Base-by-base conservation (phyloP, 2,888 invertebrate species). In the Sesia bembeciformis region DNA sequence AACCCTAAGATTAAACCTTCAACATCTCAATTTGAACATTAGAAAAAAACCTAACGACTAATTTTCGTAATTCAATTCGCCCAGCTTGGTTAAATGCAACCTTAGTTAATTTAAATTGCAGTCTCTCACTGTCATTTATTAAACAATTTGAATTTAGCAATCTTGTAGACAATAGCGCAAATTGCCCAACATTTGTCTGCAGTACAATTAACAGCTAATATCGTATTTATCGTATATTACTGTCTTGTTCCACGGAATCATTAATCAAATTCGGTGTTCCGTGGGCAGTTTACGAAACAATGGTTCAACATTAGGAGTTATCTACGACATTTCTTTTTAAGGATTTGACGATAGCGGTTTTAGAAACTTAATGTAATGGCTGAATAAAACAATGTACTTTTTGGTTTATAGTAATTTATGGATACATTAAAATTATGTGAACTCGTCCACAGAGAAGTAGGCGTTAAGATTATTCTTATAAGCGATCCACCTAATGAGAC, bases 251-350 rank as follows among this genome's bases (percentile, higher is more conserved):
- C 69, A 57, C 62, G 59, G 69, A 64, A 71, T 67, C 74, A 83
- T 83, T 79, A 79, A 82, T 83, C 82, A 82, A 62, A 62, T 72
- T 74, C 68, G n/a, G 77, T 67, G 72, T 57, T 69, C 72, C 67
- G 67, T 66, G 55, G 56, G 55, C 53, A 39, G 52, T 55, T 23
- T 39, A 8, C 5, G 52, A 50, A 51, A 54, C 55, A 54, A 55
- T 53, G 53, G 49, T 5, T 8, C 23, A 52, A 40, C 40, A 52
- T 52, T 4, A 4, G n/a, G 40, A 40, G 23, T 40, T 40, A 40
- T 52, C 40, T 46, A 8, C 46, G 46, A 23, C 46, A 46, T 46
- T 46, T 46, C 46, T 46, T 8, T 46, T 8, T 46, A 46, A 46
- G 46, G 46, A n/a, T 46, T 23, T 23, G 23, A 1, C 23, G 7